Evolutionary conservation across 2,888 invertebrate genomes (phyloP).

Genomic region (Trissonchulus latispiculum): DNA sequence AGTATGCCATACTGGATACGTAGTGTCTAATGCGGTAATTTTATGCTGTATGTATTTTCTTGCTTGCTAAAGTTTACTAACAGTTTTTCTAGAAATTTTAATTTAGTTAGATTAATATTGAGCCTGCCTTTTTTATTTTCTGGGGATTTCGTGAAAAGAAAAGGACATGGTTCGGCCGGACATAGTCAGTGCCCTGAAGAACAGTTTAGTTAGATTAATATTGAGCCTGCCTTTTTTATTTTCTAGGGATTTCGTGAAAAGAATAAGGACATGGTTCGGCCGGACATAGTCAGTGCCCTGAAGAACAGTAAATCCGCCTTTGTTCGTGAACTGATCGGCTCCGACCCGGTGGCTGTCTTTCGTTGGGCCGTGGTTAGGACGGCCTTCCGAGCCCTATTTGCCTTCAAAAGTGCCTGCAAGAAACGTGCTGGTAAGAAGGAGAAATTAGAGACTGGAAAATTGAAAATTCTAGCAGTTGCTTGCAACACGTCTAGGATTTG

Average conservation of each 20-base stretch:
- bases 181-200: conserved; percentile 82
- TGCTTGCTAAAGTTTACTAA: too few species aligned
- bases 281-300: conserved; percentile 81
- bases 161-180: conserved; percentile 86
- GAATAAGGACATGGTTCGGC: conserved; percentile 84
- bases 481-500: too few species aligned
- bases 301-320: conserved; percentile 87
- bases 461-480: too few species aligned
- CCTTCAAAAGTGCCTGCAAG: conserved; percentile 60
- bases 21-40: too few species aligned
- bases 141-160: conserved; percentile 83
- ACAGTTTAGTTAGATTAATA: too few species aligned
- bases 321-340: conserved; percentile 81
- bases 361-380: conserved; percentile 58
- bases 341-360: conserved; percentile 78
- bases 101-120: too few species aligned
- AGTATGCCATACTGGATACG: too few species aligned
- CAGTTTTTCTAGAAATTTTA: too few species aligned
- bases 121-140: conserved; percentile 25
- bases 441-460: conserved; percentile 39
- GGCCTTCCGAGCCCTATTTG: conserved; percentile 79
- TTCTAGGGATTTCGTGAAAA: conserved; percentile 76
- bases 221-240: too few species aligned
- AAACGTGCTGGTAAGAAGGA: conserved; percentile 30
- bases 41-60: too few species aligned